Evolutionary conservation across 2,888 invertebrate species (phyloP), one percentile per base, ranked within the genome.

Genomic region (Choristoneura rosaceana): DNA sequence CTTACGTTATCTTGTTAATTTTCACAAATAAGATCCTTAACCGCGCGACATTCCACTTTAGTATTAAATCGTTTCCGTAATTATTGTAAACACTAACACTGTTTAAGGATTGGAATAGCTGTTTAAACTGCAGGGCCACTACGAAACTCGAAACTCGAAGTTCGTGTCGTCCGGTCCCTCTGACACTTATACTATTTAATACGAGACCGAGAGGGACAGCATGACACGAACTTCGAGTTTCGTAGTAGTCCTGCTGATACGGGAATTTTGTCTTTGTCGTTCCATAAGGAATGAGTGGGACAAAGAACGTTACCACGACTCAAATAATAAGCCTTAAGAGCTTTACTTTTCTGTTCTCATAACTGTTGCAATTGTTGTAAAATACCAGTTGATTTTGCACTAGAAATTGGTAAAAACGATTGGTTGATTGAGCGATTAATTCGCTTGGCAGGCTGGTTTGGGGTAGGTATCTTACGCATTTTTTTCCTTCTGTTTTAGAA

Each of bases 41-140:
- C 55, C 17, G 34, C 47, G 10, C n/a, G 50, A 25, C 15, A 55
- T 70, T 45, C 58, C 58, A 58, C 63, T 63, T 70, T 47, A 38
- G 63, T 58, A 47, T 70, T 70, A 64, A 55, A 55, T 55, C 63
- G 55, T 70, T 64, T 14, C 55, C 64, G 62, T 59, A 70, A 65
- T 70, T 64, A 60, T 58, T 70, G 9, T 64, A 47, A 50, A 50
- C 64, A 64, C 58, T 55, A 25, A 41, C 17, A 33, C 62, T 52
- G 43, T 38, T 34, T 12, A 45, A 34, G 52, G 14, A 41, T 45
- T 58, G 7, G 7, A 25, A 41, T 25, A 17, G 10, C 43, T 15
- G 17, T 4, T 55, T 25, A 10, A 55, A 1, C 25, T n/a, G n/a
- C n/a, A n/a, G n/a, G n/a, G n/a, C n/a, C n/a, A n/a, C n/a, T n/a